phyloP scores from a whole-genome alignment of 1,140 invertebrate genomes.

The Bombus confusus region DNA sequence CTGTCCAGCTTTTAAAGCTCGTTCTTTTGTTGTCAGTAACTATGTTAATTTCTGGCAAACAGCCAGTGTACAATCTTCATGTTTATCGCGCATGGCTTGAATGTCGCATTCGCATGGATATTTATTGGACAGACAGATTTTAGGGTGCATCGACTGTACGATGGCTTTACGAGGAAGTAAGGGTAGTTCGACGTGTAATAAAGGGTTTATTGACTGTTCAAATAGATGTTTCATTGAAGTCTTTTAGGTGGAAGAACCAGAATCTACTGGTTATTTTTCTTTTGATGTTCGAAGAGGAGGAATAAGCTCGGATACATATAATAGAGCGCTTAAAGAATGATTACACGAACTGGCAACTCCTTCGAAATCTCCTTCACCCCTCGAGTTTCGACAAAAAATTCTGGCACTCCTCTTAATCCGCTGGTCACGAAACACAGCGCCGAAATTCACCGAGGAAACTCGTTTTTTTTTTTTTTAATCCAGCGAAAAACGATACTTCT shows the following conservation, averaged over 20 bases:
- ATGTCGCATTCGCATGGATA: neutral
- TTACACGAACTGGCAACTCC: too few species aligned
- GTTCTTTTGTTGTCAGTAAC: conserved; percentile 27
- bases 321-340: too few species aligned
- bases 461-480: neutral
- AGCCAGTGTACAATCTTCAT: neutral
- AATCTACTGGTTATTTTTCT: too few species aligned
- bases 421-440: neutral
- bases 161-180: too few species aligned
- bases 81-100: neutral
- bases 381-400: too few species aligned
- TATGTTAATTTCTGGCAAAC: conserved; percentile 36
- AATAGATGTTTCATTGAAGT: neutral
- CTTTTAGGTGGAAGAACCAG: neutral
- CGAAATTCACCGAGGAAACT: neutral
- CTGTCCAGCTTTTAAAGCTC: neutral
- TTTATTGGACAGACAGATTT: neutral
- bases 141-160: neutral
- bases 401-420: neutral
- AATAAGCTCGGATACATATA: too few species aligned
- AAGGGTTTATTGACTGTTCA: neutral
- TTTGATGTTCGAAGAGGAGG: too few species aligned
- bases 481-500: conserved; percentile 45
- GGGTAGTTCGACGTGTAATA: neutral
- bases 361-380: too few species aligned